Evolutionary conservation across 2,888 invertebrate genomes (phyloP).

Genomic region (Drosophila anomelani): DNA sequence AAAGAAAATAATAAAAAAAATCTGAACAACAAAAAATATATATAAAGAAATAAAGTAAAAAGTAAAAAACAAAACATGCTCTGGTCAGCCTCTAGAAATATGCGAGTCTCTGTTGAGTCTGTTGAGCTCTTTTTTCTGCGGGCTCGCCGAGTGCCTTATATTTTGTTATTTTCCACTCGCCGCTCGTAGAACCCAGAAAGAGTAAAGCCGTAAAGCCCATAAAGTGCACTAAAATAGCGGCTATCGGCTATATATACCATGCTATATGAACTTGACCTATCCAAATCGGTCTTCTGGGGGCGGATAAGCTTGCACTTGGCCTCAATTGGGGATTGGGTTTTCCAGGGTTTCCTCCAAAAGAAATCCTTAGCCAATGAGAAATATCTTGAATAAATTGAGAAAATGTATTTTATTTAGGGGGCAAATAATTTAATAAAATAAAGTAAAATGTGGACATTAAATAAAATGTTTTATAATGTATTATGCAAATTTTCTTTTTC

Average conservation of each 20-base stretch:
- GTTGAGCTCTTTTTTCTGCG: conserved; percentile 30
- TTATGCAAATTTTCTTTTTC: no score
- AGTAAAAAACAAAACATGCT: conserved; percentile 17
- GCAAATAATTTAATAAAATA: no score
- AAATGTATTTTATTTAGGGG: not conserved
- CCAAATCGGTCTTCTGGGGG: conserved; percentile 20
- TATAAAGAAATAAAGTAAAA: conserved; percentile 21
- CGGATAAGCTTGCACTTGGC: conserved; percentile 23
- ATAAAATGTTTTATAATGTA: no score
- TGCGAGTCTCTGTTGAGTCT: conserved; percentile 32
- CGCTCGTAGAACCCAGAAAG: conserved; percentile 10
- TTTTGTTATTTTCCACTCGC: not conserved
- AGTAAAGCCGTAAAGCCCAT: conserved; percentile 22
- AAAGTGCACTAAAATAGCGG: conserved; percentile 17
- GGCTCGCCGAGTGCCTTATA: not conserved
- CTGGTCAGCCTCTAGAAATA: conserved; percentile 65
- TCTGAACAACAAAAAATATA: conserved; percentile 21
- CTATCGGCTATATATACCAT: not conserved
- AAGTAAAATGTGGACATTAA: not conserved
- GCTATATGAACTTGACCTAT: conserved; percentile 29
- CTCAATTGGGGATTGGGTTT: conserved; percentile 5
- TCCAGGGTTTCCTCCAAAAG: conserved; percentile 29
- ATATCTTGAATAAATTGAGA: not conserved
- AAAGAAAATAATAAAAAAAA: conserved; percentile 32
- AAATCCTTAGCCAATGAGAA: not conserved